Percentiles rank a stretch among this genome's conserved stretches.
Evolutionary conservation across 2,113 vertebrate species (phyloP).

Genomic region (Lepus americanus): DNA sequence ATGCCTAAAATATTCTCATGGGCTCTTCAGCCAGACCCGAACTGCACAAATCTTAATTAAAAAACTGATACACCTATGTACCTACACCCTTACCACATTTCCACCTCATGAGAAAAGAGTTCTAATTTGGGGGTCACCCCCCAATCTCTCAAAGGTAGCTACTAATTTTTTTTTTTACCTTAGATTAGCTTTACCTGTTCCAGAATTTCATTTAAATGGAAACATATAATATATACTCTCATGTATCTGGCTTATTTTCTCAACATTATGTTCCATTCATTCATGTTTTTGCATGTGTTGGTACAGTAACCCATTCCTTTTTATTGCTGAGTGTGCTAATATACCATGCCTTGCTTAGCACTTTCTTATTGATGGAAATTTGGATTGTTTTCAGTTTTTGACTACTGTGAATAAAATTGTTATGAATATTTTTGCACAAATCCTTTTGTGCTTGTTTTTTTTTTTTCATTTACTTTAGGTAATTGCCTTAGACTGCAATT

Average conservation of each 20-base stretch:
- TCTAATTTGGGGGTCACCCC: not conserved
- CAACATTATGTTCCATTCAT: not conserved
- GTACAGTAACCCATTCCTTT: not conserved
- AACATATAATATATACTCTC: not conserved
- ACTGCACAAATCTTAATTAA: not conserved
- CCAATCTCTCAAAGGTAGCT: not conserved
- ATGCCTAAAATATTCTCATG: too few species aligned
- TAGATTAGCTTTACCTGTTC: slow-evolving; percentile 2
- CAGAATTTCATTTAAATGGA: slow-evolving; percentile 5
- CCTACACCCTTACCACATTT: not conserved
- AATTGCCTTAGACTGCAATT: not conserved
- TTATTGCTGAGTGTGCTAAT: not conserved
- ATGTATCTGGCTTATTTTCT: not conserved
- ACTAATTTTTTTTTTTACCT: not conserved
- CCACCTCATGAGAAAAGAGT: not conserved
- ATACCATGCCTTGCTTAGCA: not conserved
- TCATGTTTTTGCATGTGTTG: not conserved
- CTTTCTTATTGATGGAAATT: not conserved
- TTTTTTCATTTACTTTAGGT: not conserved
- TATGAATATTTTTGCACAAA: not conserved
- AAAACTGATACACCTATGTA: not conserved
- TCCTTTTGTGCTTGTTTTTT: not conserved
- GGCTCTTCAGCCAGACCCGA: too few species aligned
- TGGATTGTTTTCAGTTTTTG: not conserved
- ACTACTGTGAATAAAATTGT: not conserved